Evolutionary conservation across 2,888 invertebrate species (phyloP).

Genomic region (Amphimallon solstitiale): DNA sequence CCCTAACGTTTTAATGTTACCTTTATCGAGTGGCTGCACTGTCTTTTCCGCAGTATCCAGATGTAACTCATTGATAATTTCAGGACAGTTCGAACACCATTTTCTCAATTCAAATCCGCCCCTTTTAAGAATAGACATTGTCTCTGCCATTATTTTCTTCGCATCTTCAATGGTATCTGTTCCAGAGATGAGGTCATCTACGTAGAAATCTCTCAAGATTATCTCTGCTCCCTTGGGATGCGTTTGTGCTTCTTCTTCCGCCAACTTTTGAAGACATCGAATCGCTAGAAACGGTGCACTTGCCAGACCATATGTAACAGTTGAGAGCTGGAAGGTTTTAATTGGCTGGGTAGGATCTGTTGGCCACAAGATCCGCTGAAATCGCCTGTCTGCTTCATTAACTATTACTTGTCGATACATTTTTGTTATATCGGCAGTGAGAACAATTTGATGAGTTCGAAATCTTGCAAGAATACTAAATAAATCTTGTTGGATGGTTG

Average conservation of each 20-base stretch:
- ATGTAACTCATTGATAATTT: neutral
- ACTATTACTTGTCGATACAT: constrained; percentile 39
- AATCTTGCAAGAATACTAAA: constrained; percentile 27
- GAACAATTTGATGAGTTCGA: constrained; percentile 26
- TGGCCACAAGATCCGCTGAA: constrained; percentile 40
- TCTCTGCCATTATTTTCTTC: neutral
- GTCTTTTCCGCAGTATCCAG: neutral
- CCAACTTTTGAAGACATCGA: constrained; percentile 8
- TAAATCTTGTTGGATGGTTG: constrained; percentile 20
- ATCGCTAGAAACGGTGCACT: constrained; percentile 25
- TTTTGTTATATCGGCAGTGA: constrained; percentile 37
- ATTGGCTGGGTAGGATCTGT: constrained; percentile 18
- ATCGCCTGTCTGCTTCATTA: constrained; percentile 6
- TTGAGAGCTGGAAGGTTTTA: constrained; percentile 35
- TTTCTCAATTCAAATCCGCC: constrained; percentile 9
- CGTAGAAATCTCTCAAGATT: constrained; percentile 20
- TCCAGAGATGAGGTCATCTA: constrained; percentile 30
- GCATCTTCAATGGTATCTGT: neutral
- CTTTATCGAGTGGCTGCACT: neutral
- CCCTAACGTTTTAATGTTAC: constrained; percentile 33
- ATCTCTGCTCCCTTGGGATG: neutral
- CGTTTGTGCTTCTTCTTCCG: neutral
- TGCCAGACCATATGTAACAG: constrained; percentile 38
- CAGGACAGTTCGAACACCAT: neutral
- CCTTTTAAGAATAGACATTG: neutral